Percentiles rank a stretch among this genome's conserved stretches.
These are phyloP conservation scores for Drosophila gunungcola DNA, from an alignment of 1,140 invertebrate genomes.

Conservation along the genomic window DNA sequence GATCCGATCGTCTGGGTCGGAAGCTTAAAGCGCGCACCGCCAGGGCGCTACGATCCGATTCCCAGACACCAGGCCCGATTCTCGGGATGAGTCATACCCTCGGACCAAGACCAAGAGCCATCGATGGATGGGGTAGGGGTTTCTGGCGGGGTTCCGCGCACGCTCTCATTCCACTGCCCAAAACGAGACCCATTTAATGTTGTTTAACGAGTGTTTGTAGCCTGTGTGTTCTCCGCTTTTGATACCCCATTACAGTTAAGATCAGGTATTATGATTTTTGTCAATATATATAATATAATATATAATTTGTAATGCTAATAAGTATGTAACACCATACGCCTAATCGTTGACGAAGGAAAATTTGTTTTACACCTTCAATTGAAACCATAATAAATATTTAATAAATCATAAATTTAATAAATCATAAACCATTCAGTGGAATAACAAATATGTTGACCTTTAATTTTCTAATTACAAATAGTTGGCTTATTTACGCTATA, in stretches of 20 bases:
- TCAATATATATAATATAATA: too few relatives aligned
- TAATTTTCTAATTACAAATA: too few relatives aligned
- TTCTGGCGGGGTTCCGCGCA: slow-evolving; percentile 13
- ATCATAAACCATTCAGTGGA: too few relatives aligned
- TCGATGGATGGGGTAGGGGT: slow-evolving; percentile 1
- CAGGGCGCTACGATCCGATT: slow-evolving; percentile 16
- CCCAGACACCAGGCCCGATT: slow-evolving; percentile 14
- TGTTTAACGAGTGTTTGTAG: slow-evolving; percentile 77
- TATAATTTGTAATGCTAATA: neutral
- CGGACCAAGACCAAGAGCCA: neutral
- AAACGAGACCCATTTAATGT: slow-evolving; percentile 81
- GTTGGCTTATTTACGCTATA: too few relatives aligned
- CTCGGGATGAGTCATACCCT: slow-evolving; percentile 40
- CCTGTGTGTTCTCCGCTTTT: slow-evolving; percentile 30
- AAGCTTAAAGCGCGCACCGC: slow-evolving; percentile 58
- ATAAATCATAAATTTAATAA: too few relatives aligned
- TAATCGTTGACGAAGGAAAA: too few relatives aligned
- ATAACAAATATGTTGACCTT: too few relatives aligned
- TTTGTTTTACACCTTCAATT: too few relatives aligned
- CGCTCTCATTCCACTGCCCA: slow-evolving; percentile 42
- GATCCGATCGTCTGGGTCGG: slow-evolving; percentile 39
- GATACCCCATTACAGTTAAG: neutral
- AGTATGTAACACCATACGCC: too few relatives aligned
- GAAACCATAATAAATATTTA: too few relatives aligned
- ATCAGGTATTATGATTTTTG: neutral